A percentile compares a stretch with the other conserved stretches of the same genome.
These are phyloP conservation scores for Muscina levida DNA, from an alignment of 2,888 invertebrate genomes.

Conservation along the genomic window DNA sequence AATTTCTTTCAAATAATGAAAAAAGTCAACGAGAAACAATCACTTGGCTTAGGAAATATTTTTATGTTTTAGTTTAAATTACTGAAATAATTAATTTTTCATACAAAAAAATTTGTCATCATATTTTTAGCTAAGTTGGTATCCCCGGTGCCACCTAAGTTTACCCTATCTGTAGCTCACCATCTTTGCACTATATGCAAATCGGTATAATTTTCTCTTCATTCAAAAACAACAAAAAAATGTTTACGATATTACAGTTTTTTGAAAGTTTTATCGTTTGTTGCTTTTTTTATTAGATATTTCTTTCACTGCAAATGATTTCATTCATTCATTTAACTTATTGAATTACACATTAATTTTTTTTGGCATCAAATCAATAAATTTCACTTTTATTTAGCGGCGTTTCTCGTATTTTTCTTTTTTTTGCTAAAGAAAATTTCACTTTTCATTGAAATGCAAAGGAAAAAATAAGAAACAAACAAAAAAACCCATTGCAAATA, in stretches of 20 bases:
- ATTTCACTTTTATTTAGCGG: conserved; percentile 33
- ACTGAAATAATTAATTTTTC: too few relatives aligned
- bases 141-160: too few relatives aligned
- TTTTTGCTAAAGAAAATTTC: conserved; percentile 25
- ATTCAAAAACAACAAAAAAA: too few relatives aligned
- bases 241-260: not conserved
- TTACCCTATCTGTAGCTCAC: too few relatives aligned
- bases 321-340: not conserved
- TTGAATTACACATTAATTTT: conserved; percentile 5
- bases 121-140: too few relatives aligned
- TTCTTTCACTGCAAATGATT: not conserved
- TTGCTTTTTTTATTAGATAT: not conserved
- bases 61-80: too few relatives aligned
- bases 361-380: conserved; percentile 43
- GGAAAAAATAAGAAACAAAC: not conserved
- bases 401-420: not conserved
- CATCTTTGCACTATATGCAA: too few relatives aligned
- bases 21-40: too few relatives aligned
- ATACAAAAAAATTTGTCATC: too few relatives aligned
- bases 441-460: conserved; percentile 21
- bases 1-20: too few relatives aligned
- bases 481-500: not conserved
- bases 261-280: not conserved
- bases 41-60: too few relatives aligned
- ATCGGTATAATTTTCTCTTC: too few relatives aligned